A percentile compares a stretch with the other conserved stretches of the same genome.
These are phyloP conservation scores for Dascillus cervinus DNA, from an alignment of 2,888 invertebrate species.

Conservation along the genomic window DNA sequence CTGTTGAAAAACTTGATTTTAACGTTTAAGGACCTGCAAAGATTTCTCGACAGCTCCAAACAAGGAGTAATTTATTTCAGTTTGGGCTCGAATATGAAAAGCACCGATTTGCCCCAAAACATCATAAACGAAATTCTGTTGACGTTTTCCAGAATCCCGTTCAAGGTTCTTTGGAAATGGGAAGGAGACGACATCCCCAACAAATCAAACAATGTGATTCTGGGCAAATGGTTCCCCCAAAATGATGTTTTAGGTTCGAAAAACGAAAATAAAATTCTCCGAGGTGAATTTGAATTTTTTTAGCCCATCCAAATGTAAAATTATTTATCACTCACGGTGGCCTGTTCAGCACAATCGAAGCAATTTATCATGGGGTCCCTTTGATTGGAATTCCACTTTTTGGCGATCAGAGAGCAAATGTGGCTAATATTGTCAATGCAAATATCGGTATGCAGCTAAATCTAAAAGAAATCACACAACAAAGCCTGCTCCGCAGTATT, in stretches of 20 bases:
- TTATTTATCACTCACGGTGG: slow-evolving; percentile 43
- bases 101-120: neutral
- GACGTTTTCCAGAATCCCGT: neutral
- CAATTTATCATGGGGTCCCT: slow-evolving; percentile 38
- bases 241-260: slow-evolving; percentile 26
- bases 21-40: slow-evolving; percentile 2
- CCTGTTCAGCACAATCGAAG: no score
- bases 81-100: neutral
- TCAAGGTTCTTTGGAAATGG: slow-evolving; percentile 1
- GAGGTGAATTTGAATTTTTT: slow-evolving; percentile 34
- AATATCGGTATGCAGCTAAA: slow-evolving; percentile 9
- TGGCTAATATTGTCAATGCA: slow-evolving; percentile 9
- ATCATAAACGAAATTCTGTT: neutral
- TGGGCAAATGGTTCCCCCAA: neutral
- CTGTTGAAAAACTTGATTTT: neutral
- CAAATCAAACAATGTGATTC: neutral
- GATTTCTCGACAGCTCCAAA: slow-evolving; percentile 1
- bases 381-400: slow-evolving; percentile 40
- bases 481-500: no score
- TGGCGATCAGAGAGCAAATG: slow-evolving; percentile 29
- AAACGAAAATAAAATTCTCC: no score
- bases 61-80: slow-evolving; percentile 1
- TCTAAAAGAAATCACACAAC: no score
- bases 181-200: neutral
- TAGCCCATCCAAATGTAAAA: slow-evolving; percentile 40